Conservation (phyloP, 2,888 invertebrate species). For the Pimpla rufipes region DNA sequence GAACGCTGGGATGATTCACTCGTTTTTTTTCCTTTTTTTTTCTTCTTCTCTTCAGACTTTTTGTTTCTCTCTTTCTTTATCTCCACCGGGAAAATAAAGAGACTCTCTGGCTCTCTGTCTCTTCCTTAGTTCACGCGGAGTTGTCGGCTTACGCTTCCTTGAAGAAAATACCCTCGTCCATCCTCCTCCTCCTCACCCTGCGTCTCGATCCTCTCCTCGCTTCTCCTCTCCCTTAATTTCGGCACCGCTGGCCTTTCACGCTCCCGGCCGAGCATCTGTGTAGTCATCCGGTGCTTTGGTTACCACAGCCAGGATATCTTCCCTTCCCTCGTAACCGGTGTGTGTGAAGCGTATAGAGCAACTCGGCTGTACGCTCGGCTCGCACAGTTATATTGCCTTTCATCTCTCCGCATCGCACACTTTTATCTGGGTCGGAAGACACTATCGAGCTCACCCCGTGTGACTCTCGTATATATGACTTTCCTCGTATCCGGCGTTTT, state of each 20-base stretch:
- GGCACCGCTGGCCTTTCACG: constrained; percentile 31
- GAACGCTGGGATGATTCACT: constrained; percentile 41
- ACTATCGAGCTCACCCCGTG: constrained; percentile 45
- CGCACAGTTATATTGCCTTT: constrained; percentile 46
- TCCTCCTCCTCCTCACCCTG: background rate
- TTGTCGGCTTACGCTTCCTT: constrained; percentile 24
- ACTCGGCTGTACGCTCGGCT: background rate
- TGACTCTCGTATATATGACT: constrained; percentile 34
- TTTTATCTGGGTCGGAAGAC: constrained; percentile 53
- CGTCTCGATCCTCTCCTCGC: background rate
- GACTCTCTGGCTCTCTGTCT: too few species aligned
- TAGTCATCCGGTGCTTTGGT: constrained; percentile 42
- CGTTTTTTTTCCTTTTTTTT: constrained; percentile 18
- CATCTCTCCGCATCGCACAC: constrained; percentile 60
- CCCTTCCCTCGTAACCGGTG: background rate
- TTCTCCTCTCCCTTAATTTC: constrained; percentile 49
- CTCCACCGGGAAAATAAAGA: constrained; percentile 40
- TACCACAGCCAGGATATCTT: constrained; percentile 11
- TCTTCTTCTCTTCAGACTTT: too few species aligned
- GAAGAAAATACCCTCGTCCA: constrained; percentile 16
- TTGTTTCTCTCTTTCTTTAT: background rate
- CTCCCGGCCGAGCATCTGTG: constrained; percentile 47
- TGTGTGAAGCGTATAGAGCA: too few species aligned
- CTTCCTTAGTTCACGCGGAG: constrained; percentile 4
- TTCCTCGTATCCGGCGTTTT: constrained; percentile 44